A percentile compares a stretch with the other conserved stretches of the same genome.
Evolutionary conservation across 2,113 vertebrate species (phyloP).

Genomic region (Cynoglossus semilaevis): DNA sequence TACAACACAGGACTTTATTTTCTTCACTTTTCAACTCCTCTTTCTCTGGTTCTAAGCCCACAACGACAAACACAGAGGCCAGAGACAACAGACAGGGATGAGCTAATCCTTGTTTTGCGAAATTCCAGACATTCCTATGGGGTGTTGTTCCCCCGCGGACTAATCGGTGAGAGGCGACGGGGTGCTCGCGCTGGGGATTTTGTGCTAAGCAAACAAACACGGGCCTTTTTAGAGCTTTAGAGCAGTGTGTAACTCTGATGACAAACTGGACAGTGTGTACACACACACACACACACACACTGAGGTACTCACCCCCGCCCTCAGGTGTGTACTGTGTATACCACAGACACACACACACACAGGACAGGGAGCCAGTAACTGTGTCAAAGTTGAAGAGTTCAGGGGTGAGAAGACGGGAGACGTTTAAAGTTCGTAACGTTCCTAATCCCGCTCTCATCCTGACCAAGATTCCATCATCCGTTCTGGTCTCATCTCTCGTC

Average conservation of each 20-base stretch:
- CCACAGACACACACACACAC: slow-evolving; percentile 20
- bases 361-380: slow-evolving; percentile 31
- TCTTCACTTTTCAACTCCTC: slow-evolving; percentile 24
- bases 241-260: slow-evolving; percentile 44
- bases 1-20: neutral
- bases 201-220: slow-evolving; percentile 59
- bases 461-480: neutral
- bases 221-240: slow-evolving; percentile 12
- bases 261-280: slow-evolving; percentile 28
- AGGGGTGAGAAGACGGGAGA: slow-evolving; percentile 24
- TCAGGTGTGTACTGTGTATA: slow-evolving; percentile 39
- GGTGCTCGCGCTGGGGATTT: slow-evolving; percentile 49
- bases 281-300: slow-evolving; percentile 17
- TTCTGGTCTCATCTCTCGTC: neutral
- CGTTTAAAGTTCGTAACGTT: neutral
- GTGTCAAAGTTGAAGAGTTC: slow-evolving; percentile 56
- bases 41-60: slow-evolving; percentile 46
- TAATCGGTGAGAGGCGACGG: slow-evolving; percentile 49
- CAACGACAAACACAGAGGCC: slow-evolving; percentile 58
- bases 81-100: slow-evolving; percentile 72
- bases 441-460: no score
- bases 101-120: slow-evolving; percentile 74
- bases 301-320: slow-evolving; percentile 10
- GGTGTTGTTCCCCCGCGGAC: slow-evolving; percentile 57
- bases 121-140: slow-evolving; percentile 74